Base-by-base conservation (phyloP, 2,797 vertebrate species). In the Paratrypauchen microcephalus region DNA sequence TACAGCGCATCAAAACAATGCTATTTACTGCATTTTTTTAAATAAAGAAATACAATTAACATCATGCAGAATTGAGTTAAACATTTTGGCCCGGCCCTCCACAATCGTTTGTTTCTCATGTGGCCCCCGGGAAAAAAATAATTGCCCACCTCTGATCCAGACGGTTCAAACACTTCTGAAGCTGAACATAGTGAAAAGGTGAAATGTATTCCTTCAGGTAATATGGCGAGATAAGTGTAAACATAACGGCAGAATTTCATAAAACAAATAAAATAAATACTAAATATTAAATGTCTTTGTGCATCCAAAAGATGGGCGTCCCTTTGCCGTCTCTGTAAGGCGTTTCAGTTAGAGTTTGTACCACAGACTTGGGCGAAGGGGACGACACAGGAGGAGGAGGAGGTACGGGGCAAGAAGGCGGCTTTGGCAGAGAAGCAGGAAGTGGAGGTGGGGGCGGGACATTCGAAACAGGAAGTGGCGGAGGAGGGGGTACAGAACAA, bases 261-360 rank as follows among this genome's bases (percentile, higher is more conserved):
- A 61, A 21, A 13, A 56, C 39, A 30, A 28, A 7, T 9, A 18
- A 28, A 18, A 58, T 58, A 58, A 26, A 58, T 6, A 50, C 1
- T 48, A n/a, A 18, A 21, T 75, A 45, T 93, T 88, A 96, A 78
- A 99, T 93, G 76, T 95, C 84, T 85, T 99, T 99, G 85, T 96
- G 95, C 97, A 99, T 98, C 97, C 97, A 99, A 77, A 95, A 98
- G 87, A 99, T 89, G 65, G 95, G 92, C 54, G 85, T 76, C 70
- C 97, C 96, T 86, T 89, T 96, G 72, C 90, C 81, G 18, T 98
- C 95, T 1, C 86, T 92, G 87, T 98, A 92, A 0, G 93, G 93
- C 0, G 94, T 96, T 67, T 95, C 86, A 65, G 91, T 88, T 55
- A 93, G 75, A 67, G 83, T 93, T 85, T 93, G 92, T 80, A 66